phyloP scores from a whole-genome alignment of 1,140 invertebrate genomes.

The Drosophila pseudoobscura region DNA sequence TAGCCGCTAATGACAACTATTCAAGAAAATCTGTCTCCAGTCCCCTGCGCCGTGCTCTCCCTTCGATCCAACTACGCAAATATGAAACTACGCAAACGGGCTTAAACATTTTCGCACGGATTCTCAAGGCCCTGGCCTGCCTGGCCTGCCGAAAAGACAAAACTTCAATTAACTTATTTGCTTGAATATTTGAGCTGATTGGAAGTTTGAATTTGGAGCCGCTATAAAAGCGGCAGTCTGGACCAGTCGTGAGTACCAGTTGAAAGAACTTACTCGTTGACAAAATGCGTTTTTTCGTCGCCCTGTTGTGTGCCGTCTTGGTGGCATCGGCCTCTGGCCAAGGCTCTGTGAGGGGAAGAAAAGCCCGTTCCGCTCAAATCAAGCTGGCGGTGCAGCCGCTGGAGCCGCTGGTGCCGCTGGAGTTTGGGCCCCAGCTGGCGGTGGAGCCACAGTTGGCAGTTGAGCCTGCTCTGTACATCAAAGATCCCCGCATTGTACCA shows the following conservation, averaged over 20 bases:
- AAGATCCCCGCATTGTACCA: neutral
- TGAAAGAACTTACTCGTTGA: constrained; percentile 36
- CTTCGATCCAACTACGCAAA: constrained; percentile 30
- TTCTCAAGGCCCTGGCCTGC: constrained; percentile 34
- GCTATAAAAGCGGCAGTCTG: constrained; percentile 35
- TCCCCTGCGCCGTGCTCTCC: constrained; percentile 1
- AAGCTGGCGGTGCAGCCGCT: constrained; percentile 34
- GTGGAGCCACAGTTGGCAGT: constrained; percentile 28
- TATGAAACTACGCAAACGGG: constrained; percentile 34
- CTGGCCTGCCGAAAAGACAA: constrained; percentile 6
- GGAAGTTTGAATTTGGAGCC: neutral
- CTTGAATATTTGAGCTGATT: constrained; percentile 33
- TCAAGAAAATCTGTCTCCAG: constrained; percentile 41
- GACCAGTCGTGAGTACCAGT: constrained; percentile 7
- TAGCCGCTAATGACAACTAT: constrained; percentile 54
- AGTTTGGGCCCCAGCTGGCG: constrained; percentile 5
- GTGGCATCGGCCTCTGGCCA: constrained; percentile 43
- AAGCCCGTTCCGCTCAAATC: constrained; percentile 5
- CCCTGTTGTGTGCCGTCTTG: constrained; percentile 35
- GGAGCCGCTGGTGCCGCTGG: constrained; percentile 17
- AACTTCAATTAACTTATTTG: constrained; percentile 35
- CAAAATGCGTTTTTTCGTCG: constrained; percentile 47
- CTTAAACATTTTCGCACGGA: constrained; percentile 42
- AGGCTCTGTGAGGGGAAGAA: constrained; percentile 23
- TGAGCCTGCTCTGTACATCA: neutral